Percentiles rank a stretch among this genome's conserved stretches.
Evolutionary conservation across 2,888 invertebrate species (phyloP).

Genomic region (Tetranychus piercei): DNA sequence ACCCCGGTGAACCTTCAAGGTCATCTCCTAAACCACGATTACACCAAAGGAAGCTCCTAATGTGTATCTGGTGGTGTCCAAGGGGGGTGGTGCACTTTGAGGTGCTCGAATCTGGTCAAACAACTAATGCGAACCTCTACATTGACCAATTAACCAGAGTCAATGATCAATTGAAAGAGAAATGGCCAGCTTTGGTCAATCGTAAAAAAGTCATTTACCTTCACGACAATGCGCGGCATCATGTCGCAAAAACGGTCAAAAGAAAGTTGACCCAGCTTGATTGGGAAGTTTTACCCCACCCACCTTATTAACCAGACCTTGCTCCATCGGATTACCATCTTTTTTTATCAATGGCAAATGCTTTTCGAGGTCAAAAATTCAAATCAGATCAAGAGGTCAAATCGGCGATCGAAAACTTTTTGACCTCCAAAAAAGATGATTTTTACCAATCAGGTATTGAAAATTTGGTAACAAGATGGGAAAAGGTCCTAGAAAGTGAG

Average conservation of each 20-base stretch:
- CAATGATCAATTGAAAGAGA: no score
- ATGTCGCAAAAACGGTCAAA: constrained; percentile 24
- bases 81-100: constrained; percentile 22
- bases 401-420: not conserved
- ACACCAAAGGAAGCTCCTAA: constrained; percentile 21
- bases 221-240: constrained; percentile 26
- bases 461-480: not conserved
- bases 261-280: constrained; percentile 15
- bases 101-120: constrained; percentile 19
- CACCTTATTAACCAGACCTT: constrained; percentile 25
- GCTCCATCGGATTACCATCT: constrained; percentile 22
- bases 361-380: not conserved
- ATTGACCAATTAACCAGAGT: not conserved
- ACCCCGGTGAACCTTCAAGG: not conserved
- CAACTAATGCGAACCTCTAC: constrained; percentile 22
- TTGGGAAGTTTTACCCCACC: constrained; percentile 25
- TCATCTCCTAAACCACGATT: not conserved
- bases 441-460: not conserved
- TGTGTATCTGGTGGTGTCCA: constrained; percentile 24
- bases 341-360: not conserved
- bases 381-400: not conserved
- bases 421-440: not conserved
- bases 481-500: not conserved
- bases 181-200: constrained; percentile 14
- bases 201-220: constrained; percentile 19